These are phyloP conservation scores for Ctenicera cuprea DNA, from an alignment of 2,888 invertebrate genomes.

Conservation along the genomic window DNA sequence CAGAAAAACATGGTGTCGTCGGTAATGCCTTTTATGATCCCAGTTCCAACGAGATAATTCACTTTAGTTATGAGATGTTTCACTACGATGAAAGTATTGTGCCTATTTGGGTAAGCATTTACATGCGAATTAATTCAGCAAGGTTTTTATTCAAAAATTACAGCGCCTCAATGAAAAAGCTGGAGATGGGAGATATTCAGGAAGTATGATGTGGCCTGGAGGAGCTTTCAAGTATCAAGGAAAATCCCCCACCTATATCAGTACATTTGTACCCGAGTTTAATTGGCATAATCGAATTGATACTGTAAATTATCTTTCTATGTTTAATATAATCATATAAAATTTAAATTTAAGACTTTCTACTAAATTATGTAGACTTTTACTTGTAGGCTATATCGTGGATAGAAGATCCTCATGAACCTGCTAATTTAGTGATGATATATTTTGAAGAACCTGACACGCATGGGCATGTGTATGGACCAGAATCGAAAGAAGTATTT, in stretches of 20 bases:
- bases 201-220: slow-evolving; percentile 84
- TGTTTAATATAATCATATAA: not conserved
- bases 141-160: too few relatives aligned
- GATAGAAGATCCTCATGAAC: slow-evolving; percentile 75
- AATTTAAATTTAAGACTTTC: slow-evolving; percentile 1
- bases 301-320: slow-evolving; percentile 64
- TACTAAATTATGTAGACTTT: not conserved
- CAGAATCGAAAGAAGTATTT: slow-evolving; percentile 70
- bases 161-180: slow-evolving; percentile 77
- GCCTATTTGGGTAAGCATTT: slow-evolving; percentile 79
- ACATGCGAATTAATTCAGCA: not conserved
- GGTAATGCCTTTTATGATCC: slow-evolving; percentile 79
- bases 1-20: slow-evolving; percentile 82
- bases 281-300: slow-evolving; percentile 76
- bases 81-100: slow-evolving; percentile 74
- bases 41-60: slow-evolving; percentile 63
- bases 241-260: slow-evolving; percentile 71
- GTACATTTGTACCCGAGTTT: slow-evolving; percentile 70
- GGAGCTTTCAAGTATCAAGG: slow-evolving; percentile 74
- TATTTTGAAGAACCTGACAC: slow-evolving; percentile 84
- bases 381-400: slow-evolving; percentile 74
- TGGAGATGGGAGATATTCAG: slow-evolving; percentile 75
- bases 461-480: slow-evolving; percentile 78
- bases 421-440: slow-evolving; percentile 81
- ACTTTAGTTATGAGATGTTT: slow-evolving; percentile 73